Conservation (phyloP, 1,140 invertebrate genomes). For the Hydropsyche tenuis region DNA sequence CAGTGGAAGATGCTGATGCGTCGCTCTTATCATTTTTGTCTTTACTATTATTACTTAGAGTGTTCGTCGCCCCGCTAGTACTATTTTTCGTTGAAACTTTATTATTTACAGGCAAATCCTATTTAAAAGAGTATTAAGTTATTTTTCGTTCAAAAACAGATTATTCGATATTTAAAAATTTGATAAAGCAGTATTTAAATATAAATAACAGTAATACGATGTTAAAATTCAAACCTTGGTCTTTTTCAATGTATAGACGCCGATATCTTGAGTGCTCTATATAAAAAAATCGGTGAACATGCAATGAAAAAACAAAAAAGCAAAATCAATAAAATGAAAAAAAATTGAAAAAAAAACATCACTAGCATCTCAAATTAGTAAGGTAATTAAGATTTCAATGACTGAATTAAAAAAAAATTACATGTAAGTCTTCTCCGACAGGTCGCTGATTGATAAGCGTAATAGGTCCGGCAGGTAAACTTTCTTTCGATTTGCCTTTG, state of each 20-base stretch:
- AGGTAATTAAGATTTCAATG: slow-evolving; percentile 35
- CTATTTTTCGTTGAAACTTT: slow-evolving; percentile 39
- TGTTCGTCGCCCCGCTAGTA: slow-evolving; percentile 12
- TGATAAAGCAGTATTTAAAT: background rate
- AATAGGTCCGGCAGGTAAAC: slow-evolving; percentile 88
- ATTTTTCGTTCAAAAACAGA: background rate
- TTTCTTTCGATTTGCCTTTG: slow-evolving; percentile 91
- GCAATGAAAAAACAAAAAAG: slow-evolving; percentile 45
- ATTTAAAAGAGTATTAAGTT: background rate
- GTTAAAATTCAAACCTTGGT: slow-evolving; percentile 44
- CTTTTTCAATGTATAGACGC: slow-evolving; percentile 49
- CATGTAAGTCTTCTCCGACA: slow-evolving; percentile 93
- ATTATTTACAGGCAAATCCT: slow-evolving; percentile 47
- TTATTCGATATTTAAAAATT: background rate
- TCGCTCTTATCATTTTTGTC: slow-evolving; percentile 42
- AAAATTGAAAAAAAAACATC: background rate
- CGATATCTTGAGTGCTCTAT: slow-evolving; percentile 46
- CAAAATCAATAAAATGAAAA: slow-evolving; percentile 35
- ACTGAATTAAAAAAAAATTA: slow-evolving; percentile 60
- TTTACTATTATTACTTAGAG: slow-evolving; percentile 41
- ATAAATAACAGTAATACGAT: background rate
- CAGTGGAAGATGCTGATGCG: slow-evolving; percentile 24
- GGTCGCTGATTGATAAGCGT: slow-evolving; percentile 95
- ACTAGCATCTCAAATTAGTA: too few relatives aligned
- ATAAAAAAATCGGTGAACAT: slow-evolving; percentile 36